A percentile compares a stretch with the other conserved stretches of the same genome.
These are phyloP conservation scores for Triplophysa dalaica DNA, from an alignment of 2,113 vertebrate species.

Conservation along the genomic window DNA sequence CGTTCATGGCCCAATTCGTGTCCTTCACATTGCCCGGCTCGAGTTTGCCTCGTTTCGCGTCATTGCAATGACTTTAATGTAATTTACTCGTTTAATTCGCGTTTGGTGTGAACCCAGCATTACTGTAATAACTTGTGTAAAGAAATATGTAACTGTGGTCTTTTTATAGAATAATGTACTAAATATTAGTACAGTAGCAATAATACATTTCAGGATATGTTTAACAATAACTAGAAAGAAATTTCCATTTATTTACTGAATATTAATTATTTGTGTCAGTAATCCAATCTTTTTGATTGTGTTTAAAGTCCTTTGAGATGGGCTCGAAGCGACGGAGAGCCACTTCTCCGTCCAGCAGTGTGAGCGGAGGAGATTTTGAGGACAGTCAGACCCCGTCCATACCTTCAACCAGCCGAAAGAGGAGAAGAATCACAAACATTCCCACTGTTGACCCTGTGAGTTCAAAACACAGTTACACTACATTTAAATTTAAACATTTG, in stretches of 20 bases:
- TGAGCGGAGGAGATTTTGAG: slow-evolving; percentile 96
- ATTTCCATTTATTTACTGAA: neutral
- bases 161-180: no score
- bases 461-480: neutral
- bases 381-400: slow-evolving; percentile 86
- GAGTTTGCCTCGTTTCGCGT: no score
- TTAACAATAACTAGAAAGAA: neutral
- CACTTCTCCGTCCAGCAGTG: slow-evolving; percentile 94
- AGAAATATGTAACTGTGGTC: neutral
- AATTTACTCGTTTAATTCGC: no score
- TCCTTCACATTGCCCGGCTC: no score
- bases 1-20: no score
- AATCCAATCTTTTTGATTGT: neutral
- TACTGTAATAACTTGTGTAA: no score
- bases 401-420: slow-evolving; percentile 89
- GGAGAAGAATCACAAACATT: slow-evolving; percentile 89
- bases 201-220: neutral
- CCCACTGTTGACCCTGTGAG: slow-evolving; percentile 97
- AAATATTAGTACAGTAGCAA: neutral
- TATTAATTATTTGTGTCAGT: neutral
- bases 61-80: no score
- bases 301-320: slow-evolving; percentile 70
- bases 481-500: no score
- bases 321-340: slow-evolving; percentile 96
- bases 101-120: no score